Conservation (phyloP, 2,888 invertebrate species). For the Elaeidobius kamerunicus region DNA sequence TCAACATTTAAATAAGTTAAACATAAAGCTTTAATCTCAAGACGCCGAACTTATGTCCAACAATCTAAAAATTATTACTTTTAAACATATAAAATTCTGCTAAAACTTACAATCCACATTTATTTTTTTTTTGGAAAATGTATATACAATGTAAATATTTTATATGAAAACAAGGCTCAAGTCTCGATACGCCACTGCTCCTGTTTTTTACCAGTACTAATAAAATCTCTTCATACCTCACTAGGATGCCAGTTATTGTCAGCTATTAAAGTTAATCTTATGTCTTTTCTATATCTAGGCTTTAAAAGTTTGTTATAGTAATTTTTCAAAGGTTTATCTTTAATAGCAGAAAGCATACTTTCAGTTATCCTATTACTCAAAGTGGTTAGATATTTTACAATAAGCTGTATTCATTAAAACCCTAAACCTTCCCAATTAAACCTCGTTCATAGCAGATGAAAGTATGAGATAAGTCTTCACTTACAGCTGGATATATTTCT, state of each 20-base stretch:
- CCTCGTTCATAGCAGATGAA: constrained; percentile 33
- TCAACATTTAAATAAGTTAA: no score
- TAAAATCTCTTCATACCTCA: no score
- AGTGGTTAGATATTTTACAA: constrained; percentile 63
- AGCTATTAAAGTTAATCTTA: constrained; percentile 48
- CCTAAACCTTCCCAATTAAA: constrained; percentile 34
- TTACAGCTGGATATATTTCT: constrained; percentile 36
- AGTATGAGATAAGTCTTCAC: constrained; percentile 31
- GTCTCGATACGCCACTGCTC: no score
- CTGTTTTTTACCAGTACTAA: no score
- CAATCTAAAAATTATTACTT: no score
- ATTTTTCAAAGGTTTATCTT: constrained; percentile 59
- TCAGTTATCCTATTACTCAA: constrained; percentile 55
- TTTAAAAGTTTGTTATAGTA: constrained; percentile 75
- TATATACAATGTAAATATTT: no score
- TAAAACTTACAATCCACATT: no score
- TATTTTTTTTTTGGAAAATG: no score
- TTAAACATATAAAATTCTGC: no score
- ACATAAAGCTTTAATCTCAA: no score
- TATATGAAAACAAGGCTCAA: no score
- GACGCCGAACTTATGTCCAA: no score
- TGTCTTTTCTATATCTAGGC: constrained; percentile 68
- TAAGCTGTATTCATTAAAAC: constrained; percentile 55
- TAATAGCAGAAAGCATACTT: constrained; percentile 68
- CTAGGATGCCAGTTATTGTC: constrained; percentile 65